Base-by-base conservation (phyloP, 2,113 vertebrate species). In the Anser cygnoides region DNA sequence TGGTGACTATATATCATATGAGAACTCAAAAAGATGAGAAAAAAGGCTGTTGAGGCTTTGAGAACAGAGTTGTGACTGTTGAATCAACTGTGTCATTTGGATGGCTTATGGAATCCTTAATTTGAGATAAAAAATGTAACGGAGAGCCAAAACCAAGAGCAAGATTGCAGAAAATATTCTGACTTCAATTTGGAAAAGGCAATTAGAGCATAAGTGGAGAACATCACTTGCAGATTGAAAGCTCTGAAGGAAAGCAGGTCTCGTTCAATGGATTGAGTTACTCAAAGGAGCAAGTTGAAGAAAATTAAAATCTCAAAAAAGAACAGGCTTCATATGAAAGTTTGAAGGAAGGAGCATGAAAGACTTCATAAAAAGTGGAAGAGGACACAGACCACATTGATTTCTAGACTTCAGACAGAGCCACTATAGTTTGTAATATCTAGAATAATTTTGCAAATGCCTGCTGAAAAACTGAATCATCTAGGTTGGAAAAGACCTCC, bases 261-360 rank as follows among this genome's bases (percentile, higher is more conserved):
- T 68, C 14, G 17, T 68, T 79, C 39, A 85, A 21, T 66, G 43
- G 29, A 25, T 0, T 54, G 33, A 1, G 11, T 76, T 65, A 59
- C 26, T 80, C 39, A 76, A 55, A 80, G 21, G 33, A 88, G 26
- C 3, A 80, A 66, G 10, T 17, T 43, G 58, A 93, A 91, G 20
- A 79, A 94, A 95, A 83, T 8, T 0, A 1, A 62, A 70, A 83
- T 12, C 31, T 85, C 39, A n/a, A 25, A 80, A 93, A 76, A 20
- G 15, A 87, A 55, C 0, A 1, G 17, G 13, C 13, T 71, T 3
- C 0, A 0, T 11, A 82, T 6, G 29, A 55, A 76, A 26, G 6
- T 9, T 72, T 76, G 31, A 49, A 91, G 61, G 7, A 68, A 54
- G 10, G 0, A 39, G 4, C 5, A 28, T 33, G 31, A 59, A 6